Conservation (phyloP, 2,888 invertebrate genomes). For the Dexiosoma caninum region DNA sequence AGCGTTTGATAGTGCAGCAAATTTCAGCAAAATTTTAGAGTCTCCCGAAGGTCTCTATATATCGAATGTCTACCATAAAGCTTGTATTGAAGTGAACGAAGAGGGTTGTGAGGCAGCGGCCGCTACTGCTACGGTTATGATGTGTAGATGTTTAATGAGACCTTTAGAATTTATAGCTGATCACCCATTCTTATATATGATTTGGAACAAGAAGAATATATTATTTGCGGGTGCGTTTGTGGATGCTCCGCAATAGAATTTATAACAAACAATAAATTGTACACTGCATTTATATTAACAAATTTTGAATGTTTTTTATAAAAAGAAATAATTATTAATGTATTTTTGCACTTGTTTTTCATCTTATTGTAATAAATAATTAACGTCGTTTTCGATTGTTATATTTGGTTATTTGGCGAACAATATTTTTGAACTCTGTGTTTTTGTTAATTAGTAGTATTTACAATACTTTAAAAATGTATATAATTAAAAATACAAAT, state of each 20-base stretch:
- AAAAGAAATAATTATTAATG: no score
- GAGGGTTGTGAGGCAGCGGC: conserved; percentile 95
- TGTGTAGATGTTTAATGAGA: conserved; percentile 70
- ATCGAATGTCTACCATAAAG: conserved; percentile 88
- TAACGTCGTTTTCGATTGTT: no score
- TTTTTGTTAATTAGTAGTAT: no score
- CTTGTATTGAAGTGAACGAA: conserved; percentile 92
- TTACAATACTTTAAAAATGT: no score
- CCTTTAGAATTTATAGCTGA: conserved; percentile 72
- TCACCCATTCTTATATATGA: conserved; percentile 73
- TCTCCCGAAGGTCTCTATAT: conserved; percentile 80
- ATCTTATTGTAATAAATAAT: no score
- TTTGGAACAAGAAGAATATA: conserved; percentile 75
- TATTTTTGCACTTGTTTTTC: no score
- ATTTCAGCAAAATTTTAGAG: conserved; percentile 83
- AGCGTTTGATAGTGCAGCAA: conserved; percentile 82
- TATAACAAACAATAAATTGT: no score
- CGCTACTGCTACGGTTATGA: conserved; percentile 82
- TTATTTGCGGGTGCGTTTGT: conserved; percentile 74
- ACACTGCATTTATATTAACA: no score
- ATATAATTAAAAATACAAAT: no score
- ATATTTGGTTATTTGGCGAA: no score
- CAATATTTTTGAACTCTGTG: no score
- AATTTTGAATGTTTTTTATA: no score
- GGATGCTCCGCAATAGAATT: conserved; percentile 25